Base-by-base conservation (phyloP, 2,797 vertebrate species). In the Liasis olivaceus region DNA sequence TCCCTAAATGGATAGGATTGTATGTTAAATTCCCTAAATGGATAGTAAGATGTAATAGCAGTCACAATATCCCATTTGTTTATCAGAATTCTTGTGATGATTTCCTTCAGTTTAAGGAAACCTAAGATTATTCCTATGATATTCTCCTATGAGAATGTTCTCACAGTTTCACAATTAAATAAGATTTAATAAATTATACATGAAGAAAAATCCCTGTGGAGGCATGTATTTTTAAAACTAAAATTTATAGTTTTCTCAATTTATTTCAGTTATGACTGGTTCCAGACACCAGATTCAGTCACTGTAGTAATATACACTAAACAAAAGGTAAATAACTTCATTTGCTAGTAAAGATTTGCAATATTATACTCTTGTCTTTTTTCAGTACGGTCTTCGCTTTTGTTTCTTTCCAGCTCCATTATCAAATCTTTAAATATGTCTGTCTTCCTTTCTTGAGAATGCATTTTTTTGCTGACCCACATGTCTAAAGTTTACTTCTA, bases 221-320 rank as follows among this genome's bases (percentile, higher is more conserved):
- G 90, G 88, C 84, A 94, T 51, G 87, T 22, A 31, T 2, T 94
- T 91, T 93, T 36, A 56, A 60, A 63, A 47, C 8, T 24, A 69
- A 95, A 85, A 8, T 62, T 0, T 93, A 2, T 93, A 90, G 47
- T 89, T 92, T 94, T 93, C 84, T 89, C 72, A 89, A 54, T 96
- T 28, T 96, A 96, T 94, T 96, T 81, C 92, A 99, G 99, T 97
- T 99, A 98, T 85, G 99, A 99, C 93, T 99, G 99, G 99, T 99
- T 99, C 97, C 99, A 99, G 94, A 99, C 98, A 54, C 98, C 99
- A 28, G 97, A 87, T 89, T 97, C 96, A 14, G 96, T 99, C 94
- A 98, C 98, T 89, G n/a, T 99, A 95, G 97, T 99, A 17, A 94
- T 99, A 96, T 99, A 99, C 93, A 98, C 98, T 91, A 99, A 99